Conservation (phyloP, 2,888 invertebrate genomes). For the Cephus rjabovi region DNA sequence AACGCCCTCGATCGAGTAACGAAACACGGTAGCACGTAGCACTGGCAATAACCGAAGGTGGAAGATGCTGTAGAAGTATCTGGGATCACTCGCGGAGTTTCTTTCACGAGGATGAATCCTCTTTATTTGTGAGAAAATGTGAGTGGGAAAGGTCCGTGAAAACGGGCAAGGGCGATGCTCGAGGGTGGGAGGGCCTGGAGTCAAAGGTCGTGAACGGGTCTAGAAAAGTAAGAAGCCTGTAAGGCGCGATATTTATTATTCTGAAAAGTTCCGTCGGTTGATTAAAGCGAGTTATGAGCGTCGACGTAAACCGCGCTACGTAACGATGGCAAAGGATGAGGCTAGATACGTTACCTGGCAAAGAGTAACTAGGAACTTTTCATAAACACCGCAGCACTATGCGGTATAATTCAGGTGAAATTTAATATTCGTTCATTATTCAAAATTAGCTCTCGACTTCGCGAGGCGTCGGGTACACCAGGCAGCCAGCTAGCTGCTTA, state of each 20-base stretch:
- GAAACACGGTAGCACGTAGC: neutral
- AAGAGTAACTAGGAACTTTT: conserved; percentile 21
- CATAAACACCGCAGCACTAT: conserved; percentile 15
- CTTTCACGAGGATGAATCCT: neutral
- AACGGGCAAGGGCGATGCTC: neutral
- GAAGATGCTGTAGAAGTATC: neutral
- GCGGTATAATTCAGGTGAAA: conserved; percentile 31
- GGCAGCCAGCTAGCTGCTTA: neutral
- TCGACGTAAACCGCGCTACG: conserved; percentile 4
- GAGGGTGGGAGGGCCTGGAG: neutral
- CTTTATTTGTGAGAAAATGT: neutral
- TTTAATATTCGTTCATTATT: conserved; percentile 57
- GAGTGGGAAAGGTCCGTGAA: neutral
- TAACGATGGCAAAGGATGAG: neutral
- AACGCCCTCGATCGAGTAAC: neutral
- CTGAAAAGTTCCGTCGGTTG: conserved; percentile 49
- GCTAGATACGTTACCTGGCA: conserved; percentile 6
- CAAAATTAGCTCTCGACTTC: conserved; percentile 49
- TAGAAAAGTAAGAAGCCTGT: conserved; percentile 22
- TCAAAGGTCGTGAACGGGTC: neutral
- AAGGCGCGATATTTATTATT: conserved; percentile 24
- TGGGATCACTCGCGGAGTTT: neutral
- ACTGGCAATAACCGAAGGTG: neutral
- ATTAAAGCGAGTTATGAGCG: conserved; percentile 53
- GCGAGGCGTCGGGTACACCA: neutral